These are phyloP conservation scores for Monomorium pharaonis DNA, from an alignment of 1,140 invertebrate genomes.

Conservation along the genomic window DNA sequence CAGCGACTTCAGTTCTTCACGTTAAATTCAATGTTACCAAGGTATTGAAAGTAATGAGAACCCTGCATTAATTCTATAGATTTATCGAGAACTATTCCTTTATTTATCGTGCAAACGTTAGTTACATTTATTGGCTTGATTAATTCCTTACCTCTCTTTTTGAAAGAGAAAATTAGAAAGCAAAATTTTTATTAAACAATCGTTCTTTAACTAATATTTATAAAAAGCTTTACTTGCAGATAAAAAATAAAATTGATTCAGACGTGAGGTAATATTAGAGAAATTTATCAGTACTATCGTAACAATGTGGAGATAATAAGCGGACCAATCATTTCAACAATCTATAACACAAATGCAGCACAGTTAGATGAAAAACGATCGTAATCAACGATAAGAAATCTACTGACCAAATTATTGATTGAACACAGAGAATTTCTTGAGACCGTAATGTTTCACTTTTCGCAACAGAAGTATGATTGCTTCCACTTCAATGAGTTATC, in stretches of 20 bases:
- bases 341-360: slow-evolving; percentile 15
- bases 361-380: slow-evolving; percentile 19
- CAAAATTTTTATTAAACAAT: not conserved
- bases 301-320: slow-evolving; percentile 24
- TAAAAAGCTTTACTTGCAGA: not conserved
- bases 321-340: not conserved
- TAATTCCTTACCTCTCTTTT: not conserved
- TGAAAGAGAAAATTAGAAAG: not conserved
- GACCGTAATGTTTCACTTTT: not conserved
- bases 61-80: not conserved
- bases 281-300: slow-evolving; percentile 8
- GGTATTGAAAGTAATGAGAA: not conserved
- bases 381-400: slow-evolving; percentile 27
- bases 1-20: slow-evolving; percentile 1
- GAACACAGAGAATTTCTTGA: slow-evolving; percentile 1
- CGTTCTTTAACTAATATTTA: not conserved
- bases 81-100: not conserved
- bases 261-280: not conserved
- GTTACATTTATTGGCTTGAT: not conserved
- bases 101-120: not conserved
- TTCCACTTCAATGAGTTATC: not conserved
- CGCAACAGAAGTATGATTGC: not conserved
- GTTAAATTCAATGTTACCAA: slow-evolving; percentile 13
- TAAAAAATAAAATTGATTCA: not conserved
- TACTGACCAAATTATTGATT: slow-evolving; percentile 34